A percentile compares a stretch with the other conserved stretches of the same genome.
Evolutionary conservation across 2,888 invertebrate species (phyloP).

Genomic region (Drosophila macrospina): DNA sequence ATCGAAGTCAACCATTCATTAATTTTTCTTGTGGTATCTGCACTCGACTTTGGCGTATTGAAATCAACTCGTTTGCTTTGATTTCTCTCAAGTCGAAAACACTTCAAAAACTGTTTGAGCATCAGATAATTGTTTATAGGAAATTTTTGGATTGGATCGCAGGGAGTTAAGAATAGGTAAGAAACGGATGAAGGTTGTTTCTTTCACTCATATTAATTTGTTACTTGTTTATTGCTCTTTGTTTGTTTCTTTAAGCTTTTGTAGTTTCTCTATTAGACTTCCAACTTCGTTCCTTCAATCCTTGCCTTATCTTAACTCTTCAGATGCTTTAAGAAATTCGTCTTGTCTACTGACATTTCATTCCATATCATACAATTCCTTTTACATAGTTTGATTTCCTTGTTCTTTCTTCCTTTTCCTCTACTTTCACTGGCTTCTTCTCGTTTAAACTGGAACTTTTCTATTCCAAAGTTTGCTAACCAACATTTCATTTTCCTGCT

Average conservation of each 20-base stretch:
- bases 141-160: not conserved
- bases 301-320: no score
- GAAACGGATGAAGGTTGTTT: not conserved
- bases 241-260: no score
- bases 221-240: no score
- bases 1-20: slow-evolving; percentile 41
- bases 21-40: slow-evolving; percentile 27
- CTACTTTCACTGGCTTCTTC: not conserved
- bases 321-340: no score
- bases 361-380: no score
- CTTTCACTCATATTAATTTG: no score
- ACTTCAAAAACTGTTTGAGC: slow-evolving; percentile 35
- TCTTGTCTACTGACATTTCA: no score
- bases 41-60: slow-evolving; percentile 36
- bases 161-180: not conserved
- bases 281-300: no score
- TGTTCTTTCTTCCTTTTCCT: not conserved
- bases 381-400: not conserved
- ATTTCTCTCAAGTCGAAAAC: slow-evolving; percentile 30
- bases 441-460: not conserved
- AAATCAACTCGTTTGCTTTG: slow-evolving; percentile 28
- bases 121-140: slow-evolving; percentile 8
- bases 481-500: not conserved
- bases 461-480: not conserved
- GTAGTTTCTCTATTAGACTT: no score